Evolutionary conservation across 2,797 vertebrate species (phyloP), one percentile per base, ranked within the genome.

Genomic region (Urosaurus nigricauda): DNA sequence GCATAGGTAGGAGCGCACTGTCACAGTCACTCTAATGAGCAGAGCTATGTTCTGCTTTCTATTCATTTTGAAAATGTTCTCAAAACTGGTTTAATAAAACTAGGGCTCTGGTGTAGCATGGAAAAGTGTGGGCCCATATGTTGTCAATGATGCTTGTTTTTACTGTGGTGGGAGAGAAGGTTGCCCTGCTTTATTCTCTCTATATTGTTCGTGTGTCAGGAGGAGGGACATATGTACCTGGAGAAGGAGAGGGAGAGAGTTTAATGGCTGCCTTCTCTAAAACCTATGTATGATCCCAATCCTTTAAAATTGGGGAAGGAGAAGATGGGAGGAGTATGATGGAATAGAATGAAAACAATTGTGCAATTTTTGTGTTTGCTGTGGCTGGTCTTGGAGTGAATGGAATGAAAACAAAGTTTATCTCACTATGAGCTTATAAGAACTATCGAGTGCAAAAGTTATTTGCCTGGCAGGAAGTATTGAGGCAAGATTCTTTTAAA

Each of bases 21-120:
- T 17, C 32, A 79, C 32, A 56, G n/a, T 73, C 65, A 32, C 2
- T 58, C 37, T 43, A 16, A 12, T 56, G 40, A 40, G 29, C 0
- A 2, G 0, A 0, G 21, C 37, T 85, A 1, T 9, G 1, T n/a
- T 53, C 14, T 21, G 24, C 47, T 24, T 2, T 0, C 7, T n/a
- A 6, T 16, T 26, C 60, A 2, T 9, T 4, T 17, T 88, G 71
- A 1, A 88, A 85, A 37, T 65, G 5, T 68, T 90, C 86, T 58
- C 58, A 82, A 32, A 87, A 71, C 29, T 2, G 2, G 82, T 84
- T 86, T 88, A 58, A 40, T 70, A 40, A 0, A 74, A 58, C 35
- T 84, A 75, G 24, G 21, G 47, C 56, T 82, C 60, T 90, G 91
- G 8, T 21, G 11, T 0, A 79, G 78, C 29, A 29, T 79, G 89